Base-by-base conservation (phyloP, 2,113 vertebrate species). In the Apaloderma vittatum region DNA sequence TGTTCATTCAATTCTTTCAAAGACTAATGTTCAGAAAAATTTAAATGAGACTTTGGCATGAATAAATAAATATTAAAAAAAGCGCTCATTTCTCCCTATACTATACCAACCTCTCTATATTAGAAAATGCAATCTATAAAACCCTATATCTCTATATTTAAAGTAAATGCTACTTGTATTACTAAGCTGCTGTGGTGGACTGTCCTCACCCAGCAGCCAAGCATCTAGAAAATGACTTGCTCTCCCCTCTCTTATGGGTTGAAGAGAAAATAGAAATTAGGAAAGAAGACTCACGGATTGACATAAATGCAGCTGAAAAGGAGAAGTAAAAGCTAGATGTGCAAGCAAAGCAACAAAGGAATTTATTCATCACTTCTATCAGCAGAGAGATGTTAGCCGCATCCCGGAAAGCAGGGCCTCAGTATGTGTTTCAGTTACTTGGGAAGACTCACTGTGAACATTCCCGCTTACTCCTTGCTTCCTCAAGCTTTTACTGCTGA, bases 191-290 rank as follows among this genome's bases (percentile, higher is more conserved):
- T 72, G 9, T 32, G 43, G 8, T 45, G 14, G 34, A 29, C 61
- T 78, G 13, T 57, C 29, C 9, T 57, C 12, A 75, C 9, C 19
- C 11, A 80, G 48, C 32, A 86, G 46, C 15, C 62, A 67, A 51
- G 3, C 13, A 58, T 26, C 16, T 11, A 30, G 17, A 32, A 23
- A 76, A 59, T 34, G 10, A 29, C 15, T 65, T 0, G 0, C 2
- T 54, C 36, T 67, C 4, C 26, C 6, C 2, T 81, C 9, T 68
- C 26, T 4, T 63, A 6, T 43, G 26, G 26, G 6, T 15, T 76
- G 29, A 67, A 80, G 29, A 85, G 22, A 88, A 88, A 63, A 48
- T n/a, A 58, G 22, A 54, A 75, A 70, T n/a, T 61, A 62, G 2
- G 2, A 18, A 55, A 46, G 34, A 66, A 29, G 3, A 4, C 15